Percentiles rank a stretch among this genome's conserved stretches.
These are phyloP conservation scores for Phalacrocorax aristotelis DNA, from an alignment of 2,113 vertebrate species.

Conservation along the genomic window DNA sequence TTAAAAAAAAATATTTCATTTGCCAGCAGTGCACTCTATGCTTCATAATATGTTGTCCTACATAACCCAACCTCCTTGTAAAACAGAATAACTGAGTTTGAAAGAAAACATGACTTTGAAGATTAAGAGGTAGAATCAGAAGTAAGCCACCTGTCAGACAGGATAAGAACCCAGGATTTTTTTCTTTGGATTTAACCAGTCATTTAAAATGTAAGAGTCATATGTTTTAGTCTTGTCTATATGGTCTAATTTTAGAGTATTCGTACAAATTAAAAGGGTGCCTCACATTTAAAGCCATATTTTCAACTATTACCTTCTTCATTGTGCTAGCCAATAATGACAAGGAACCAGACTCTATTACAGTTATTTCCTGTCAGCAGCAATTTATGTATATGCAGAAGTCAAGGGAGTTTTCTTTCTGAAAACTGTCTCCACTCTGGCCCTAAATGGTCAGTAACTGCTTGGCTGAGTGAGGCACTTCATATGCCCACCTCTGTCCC, in stretches of 20 bases:
- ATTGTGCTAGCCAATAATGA: neutral
- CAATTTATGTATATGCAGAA: neutral
- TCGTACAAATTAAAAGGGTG: neutral
- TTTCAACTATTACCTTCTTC: neutral
- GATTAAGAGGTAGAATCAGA: conserved; percentile 40
- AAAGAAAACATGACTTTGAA: conserved; percentile 3
- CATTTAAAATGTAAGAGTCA: neutral
- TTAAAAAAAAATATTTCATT: neutral
- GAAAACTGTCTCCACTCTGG: neutral
- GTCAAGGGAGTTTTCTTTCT: neutral
- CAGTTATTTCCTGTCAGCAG: neutral
- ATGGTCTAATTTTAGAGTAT: neutral
- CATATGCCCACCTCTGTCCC: accelerated
- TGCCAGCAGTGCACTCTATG: neutral
- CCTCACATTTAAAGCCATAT: neutral
- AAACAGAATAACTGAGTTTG: neutral
- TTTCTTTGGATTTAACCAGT: neutral
- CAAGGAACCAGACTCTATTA: neutral
- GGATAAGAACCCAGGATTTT: neutral
- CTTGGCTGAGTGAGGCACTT: neutral
- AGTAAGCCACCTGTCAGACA: conserved; percentile 56
- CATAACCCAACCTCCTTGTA: neutral
- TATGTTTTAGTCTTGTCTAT: neutral
- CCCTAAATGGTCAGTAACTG: neutral
- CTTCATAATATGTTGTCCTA: neutral